A percentile compares a stretch with the other conserved stretches of the same genome.
These are phyloP conservation scores for Chloroceryle inda DNA, from an alignment of 2,797 vertebrate species.

Conservation along the genomic window DNA sequence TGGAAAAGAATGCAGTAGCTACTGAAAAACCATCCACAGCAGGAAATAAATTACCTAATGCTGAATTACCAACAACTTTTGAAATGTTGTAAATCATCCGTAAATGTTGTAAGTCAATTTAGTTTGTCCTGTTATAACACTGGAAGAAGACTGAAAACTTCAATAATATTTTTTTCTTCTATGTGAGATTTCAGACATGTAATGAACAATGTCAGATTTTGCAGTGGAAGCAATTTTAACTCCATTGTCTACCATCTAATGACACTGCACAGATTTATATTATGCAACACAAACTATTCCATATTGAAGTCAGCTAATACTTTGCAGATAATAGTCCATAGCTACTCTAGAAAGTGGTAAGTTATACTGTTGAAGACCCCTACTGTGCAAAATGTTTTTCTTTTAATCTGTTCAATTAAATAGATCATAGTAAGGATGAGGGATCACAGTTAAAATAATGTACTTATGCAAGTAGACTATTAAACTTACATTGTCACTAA, in stretches of 20 bases:
- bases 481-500: neutral
- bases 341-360: neutral
- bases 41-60: neutral
- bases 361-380: neutral
- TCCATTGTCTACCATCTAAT: neutral
- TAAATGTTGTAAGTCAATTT: neutral
- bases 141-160: neutral
- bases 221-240: neutral
- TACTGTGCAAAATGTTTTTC: neutral
- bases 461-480: neutral
- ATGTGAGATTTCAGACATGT: neutral
- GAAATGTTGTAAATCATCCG: neutral
- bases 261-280: neutral
- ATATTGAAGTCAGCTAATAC: neutral
- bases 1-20: neutral
- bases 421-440: neutral
- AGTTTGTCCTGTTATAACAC: neutral
- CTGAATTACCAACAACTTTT: neutral
- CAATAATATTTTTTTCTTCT: neutral
- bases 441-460: fast-evolving
- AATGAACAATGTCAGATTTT: neutral
- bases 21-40: neutral
- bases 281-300: neutral
- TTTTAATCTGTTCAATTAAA: neutral
- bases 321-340: neutral